Evolutionary conservation across 2,797 vertebrate genomes (phyloP).

Genomic region (Epinephelus malabaricus): DNA sequence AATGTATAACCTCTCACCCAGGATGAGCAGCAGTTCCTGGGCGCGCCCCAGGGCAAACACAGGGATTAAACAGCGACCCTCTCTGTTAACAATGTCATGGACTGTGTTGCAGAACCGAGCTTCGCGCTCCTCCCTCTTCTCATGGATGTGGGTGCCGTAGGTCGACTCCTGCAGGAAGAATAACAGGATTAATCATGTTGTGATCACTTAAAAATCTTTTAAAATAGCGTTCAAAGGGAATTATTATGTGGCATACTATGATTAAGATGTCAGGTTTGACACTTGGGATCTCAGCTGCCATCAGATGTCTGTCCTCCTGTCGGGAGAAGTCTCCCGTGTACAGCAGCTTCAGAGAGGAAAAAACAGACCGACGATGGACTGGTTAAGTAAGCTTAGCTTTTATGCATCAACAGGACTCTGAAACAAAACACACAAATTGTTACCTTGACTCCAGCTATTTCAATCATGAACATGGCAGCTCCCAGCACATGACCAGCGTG

Average conservation of each 20-base stretch:
- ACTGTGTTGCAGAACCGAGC: conserved; percentile 93
- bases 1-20: conserved; percentile 85
- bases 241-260: conserved; percentile 61
- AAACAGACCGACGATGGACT: not conserved
- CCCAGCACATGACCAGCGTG: conserved; percentile 95
- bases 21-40: conserved; percentile 94
- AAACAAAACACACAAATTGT: not conserved
- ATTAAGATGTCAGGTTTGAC: conserved; percentile 95
- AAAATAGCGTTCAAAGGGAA: not conserved
- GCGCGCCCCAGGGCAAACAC: conserved; percentile 93
- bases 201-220: not conserved
- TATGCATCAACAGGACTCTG: not conserved
- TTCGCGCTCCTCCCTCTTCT: conserved; percentile 93
- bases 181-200: not conserved
- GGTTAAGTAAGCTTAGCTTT: not conserved
- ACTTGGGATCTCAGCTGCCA: conserved; percentile 95
- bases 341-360: conserved; percentile 85
- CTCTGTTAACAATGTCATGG: conserved; percentile 93
- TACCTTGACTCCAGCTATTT: conserved; percentile 98
- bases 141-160: conserved; percentile 92
- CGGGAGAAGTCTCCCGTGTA: conserved; percentile 98
- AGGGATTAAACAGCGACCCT: conserved; percentile 91
- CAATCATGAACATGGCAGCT: conserved; percentile 98
- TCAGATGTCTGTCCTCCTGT: conserved; percentile 96
- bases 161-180: conserved; percentile 74